phyloP scores from a whole-genome alignment of 2,113 vertebrate species.

The Zootoca vivipara region DNA sequence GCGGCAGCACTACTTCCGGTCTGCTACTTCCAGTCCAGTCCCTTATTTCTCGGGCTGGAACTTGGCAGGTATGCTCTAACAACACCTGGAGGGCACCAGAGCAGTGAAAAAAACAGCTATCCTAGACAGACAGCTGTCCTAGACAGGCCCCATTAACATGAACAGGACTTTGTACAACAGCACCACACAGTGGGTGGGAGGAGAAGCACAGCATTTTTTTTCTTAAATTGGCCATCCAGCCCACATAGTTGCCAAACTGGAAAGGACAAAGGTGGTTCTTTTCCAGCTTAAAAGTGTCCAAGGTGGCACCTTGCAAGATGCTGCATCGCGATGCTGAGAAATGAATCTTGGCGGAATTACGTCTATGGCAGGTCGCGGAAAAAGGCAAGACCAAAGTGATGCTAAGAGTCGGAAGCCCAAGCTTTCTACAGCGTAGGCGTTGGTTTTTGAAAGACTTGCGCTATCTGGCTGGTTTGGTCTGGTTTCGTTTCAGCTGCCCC shows the following conservation, averaged over 20 bases:
- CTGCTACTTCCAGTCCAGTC: too few species aligned
- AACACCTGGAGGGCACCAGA: background rate
- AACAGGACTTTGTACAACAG: background rate
- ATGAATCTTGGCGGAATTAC: background rate
- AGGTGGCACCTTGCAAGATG: background rate
- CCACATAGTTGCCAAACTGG: background rate
- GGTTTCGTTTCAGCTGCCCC: accelerated
- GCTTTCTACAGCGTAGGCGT: slow-evolving; percentile 39
- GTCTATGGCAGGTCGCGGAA: background rate
- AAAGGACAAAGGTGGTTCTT: background rate
- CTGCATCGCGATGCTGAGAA: background rate
- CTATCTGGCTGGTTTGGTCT: background rate
- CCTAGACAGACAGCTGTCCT: background rate
- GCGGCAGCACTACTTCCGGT: too few species aligned
- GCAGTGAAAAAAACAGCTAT: background rate
- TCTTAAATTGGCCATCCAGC: too few species aligned
- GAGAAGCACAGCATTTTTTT: background rate
- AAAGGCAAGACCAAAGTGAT: slow-evolving; percentile 11
- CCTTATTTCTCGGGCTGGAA: too few species aligned
- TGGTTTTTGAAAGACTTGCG: slow-evolving; percentile 11
- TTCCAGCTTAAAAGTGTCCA: background rate
- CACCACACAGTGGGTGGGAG: background rate
- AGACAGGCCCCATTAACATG: background rate
- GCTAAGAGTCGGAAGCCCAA: slow-evolving; percentile 33
- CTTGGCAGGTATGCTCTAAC: too few species aligned